phyloP scores from a whole-genome alignment of 1,140 invertebrate genomes.

The Argopecten irradians region DNA sequence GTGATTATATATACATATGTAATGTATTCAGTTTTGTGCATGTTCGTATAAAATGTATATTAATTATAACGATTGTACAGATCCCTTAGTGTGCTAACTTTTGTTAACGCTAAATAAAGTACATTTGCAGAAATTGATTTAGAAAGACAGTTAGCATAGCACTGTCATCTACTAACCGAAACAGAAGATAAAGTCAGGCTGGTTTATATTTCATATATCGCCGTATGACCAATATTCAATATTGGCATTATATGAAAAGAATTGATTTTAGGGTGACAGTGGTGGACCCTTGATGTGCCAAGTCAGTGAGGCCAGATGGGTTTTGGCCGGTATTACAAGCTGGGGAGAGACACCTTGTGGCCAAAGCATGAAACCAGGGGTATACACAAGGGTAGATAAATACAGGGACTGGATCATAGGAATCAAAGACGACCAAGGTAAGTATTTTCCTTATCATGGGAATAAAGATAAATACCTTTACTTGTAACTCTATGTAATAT shows the following conservation, averaged over 20 bases:
- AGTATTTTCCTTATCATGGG: too few relatives aligned
- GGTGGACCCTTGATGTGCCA: conserved; percentile 83
- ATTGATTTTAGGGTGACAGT: conserved; percentile 81
- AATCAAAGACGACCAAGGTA: conserved; percentile 44
- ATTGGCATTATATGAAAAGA: not conserved
- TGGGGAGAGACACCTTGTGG: conserved; percentile 94
- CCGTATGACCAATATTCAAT: not conserved
- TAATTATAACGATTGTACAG: too few relatives aligned
- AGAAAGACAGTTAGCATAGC: too few relatives aligned
- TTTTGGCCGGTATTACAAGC: conserved; percentile 83
- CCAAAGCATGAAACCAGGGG: conserved; percentile 92
- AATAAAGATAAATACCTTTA: too few relatives aligned
- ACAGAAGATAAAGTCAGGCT: too few relatives aligned
- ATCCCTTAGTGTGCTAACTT: too few relatives aligned
- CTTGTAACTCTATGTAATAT: not conserved
- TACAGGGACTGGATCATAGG: conserved; percentile 86
- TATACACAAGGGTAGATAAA: conserved; percentile 87
- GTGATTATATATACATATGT: too few relatives aligned
- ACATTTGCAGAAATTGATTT: too few relatives aligned
- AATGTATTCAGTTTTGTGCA: too few relatives aligned
- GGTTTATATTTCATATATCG: not conserved
- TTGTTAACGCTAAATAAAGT: too few relatives aligned
- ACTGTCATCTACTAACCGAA: too few relatives aligned
- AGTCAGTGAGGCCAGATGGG: conserved; percentile 75
- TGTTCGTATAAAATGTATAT: too few relatives aligned